Conservation (phyloP, 2,113 vertebrate species). For the Arizona elegans region DNA sequence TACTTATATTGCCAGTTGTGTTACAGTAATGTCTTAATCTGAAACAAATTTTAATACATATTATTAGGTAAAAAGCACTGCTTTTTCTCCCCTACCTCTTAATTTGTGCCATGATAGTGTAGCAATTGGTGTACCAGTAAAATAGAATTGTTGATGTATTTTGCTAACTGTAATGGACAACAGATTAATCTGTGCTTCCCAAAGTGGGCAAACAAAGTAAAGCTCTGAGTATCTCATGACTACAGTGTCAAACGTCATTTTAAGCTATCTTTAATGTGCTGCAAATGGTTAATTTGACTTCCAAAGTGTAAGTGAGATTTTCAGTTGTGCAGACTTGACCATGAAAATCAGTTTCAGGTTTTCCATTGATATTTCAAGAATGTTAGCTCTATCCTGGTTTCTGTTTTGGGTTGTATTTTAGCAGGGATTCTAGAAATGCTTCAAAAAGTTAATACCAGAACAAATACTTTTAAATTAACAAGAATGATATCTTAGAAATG, state of each 20-base stretch:
- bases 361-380: neutral
- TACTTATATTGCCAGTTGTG: neutral
- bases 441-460: conserved; percentile 29
- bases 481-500: conserved; percentile 9
- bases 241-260: neutral
- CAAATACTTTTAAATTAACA: neutral
- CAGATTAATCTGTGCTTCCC: neutral
- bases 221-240: neutral
- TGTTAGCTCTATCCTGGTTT: neutral
- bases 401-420: neutral
- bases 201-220: neutral
- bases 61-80: neutral
- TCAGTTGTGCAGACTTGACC: conserved; percentile 2
- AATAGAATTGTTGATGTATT: neutral
- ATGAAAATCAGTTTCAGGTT: conserved; percentile 14
- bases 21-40: accelerated
- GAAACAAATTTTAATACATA: neutral
- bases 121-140: neutral
- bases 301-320: neutral
- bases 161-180: neutral
- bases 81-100: neutral
- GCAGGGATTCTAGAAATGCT: neutral
- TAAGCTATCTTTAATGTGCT: neutral
- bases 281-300: neutral
- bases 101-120: neutral